Evolutionary conservation across 2,888 invertebrate genomes (phyloP).

Genomic region (Agrilus biguttatus): DNA sequence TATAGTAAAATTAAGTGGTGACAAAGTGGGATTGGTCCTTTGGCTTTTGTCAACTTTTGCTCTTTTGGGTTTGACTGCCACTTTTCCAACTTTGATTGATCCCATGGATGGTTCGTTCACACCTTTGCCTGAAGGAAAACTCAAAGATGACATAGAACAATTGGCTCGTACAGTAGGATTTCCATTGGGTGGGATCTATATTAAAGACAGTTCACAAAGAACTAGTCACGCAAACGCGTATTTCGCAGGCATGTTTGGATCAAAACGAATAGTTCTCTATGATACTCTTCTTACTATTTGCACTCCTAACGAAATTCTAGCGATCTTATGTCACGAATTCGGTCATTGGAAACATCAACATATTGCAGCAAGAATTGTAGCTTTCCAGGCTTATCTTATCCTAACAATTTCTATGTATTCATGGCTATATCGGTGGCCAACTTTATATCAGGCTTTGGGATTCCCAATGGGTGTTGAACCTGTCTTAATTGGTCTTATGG

Average conservation of each 20-base stretch:
- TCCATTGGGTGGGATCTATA: not conserved
- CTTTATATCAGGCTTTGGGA: no score
- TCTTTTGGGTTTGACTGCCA: not conserved
- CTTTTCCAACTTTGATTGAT: not conserved
- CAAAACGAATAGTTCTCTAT: not conserved
- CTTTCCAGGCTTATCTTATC: no score
- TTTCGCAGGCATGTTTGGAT: not conserved
- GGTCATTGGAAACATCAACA: no score
- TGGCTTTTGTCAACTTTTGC: no score
- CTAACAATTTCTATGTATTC: no score
- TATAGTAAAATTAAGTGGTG: not conserved
- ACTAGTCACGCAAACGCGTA: not conserved
- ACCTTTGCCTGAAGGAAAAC: not conserved
- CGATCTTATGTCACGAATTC: not conserved
- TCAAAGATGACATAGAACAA: not conserved
- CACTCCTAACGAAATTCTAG: not conserved
- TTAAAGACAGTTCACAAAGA: not conserved
- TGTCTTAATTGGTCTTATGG: no score
- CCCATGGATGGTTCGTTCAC: not conserved
- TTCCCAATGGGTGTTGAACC: no score
- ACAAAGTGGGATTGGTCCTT: no score
- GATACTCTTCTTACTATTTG: not conserved
- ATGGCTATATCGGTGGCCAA: no score
- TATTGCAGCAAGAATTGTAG: no score
- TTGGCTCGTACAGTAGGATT: not conserved